phyloP scores from a whole-genome alignment of 2,113 vertebrate genomes.

The Tenrec ecaudatus region DNA sequence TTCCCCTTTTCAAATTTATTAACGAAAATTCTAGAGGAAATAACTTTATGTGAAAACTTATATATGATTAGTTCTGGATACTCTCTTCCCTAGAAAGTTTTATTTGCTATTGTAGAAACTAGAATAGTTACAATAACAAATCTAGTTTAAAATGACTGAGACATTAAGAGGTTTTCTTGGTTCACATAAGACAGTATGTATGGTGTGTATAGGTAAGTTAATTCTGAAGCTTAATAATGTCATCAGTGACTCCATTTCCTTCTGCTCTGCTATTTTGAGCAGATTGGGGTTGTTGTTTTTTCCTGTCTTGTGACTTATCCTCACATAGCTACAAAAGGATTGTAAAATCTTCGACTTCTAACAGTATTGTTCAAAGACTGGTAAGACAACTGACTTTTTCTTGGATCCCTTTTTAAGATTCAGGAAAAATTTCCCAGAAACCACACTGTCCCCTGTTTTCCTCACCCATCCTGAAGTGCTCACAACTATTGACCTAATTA shows the following conservation, averaged over 20 bases:
- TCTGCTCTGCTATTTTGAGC: constrained; percentile 40
- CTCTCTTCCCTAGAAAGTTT: constrained; percentile 13
- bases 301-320: constrained; percentile 1
- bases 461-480: not conserved
- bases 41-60: constrained; percentile 58
- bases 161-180: constrained; percentile 37
- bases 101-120: constrained; percentile 49
- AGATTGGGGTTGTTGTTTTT: not conserved
- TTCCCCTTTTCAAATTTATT: not conserved
- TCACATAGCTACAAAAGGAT: not conserved
- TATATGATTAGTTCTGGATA: constrained; percentile 1
- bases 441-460: not conserved
- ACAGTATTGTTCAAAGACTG: constrained; percentile 33
- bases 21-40: constrained; percentile 53
- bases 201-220: constrained; percentile 9
- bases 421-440: constrained; percentile 30
- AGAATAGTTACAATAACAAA: constrained; percentile 45
- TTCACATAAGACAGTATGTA: constrained; percentile 13
- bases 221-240: constrained; percentile 18
- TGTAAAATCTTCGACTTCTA: not conserved
- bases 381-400: constrained; percentile 1
- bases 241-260: not conserved
- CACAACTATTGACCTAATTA: not conserved
- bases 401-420: constrained; percentile 10
- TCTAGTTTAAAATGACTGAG: constrained; percentile 13